Conservation (phyloP, 2,888 invertebrate species). For the Agriotes lineatus region DNA sequence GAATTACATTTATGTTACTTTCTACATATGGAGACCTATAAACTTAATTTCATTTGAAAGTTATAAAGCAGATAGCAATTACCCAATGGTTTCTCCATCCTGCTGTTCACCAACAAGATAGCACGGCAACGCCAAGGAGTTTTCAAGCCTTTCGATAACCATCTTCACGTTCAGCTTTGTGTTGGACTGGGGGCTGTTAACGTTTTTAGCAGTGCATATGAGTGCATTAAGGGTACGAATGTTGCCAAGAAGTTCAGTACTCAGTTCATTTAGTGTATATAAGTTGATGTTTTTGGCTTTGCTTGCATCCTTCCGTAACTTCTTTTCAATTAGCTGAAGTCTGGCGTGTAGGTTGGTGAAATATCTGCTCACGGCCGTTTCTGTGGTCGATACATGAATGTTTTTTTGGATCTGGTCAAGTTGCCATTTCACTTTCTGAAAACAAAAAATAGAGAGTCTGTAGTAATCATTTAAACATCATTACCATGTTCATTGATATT, state of each 20-base stretch:
- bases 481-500: no score
- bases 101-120: constrained; percentile 29
- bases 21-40: neutral
- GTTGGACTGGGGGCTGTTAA: constrained; percentile 9
- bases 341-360: constrained; percentile 68
- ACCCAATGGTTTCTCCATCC: constrained; percentile 17
- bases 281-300: constrained; percentile 28
- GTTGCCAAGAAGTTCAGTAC: constrained; percentile 28
- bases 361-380: constrained; percentile 66
- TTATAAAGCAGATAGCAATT: constrained; percentile 7
- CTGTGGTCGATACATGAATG: constrained; percentile 8
- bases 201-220: constrained; percentile 34
- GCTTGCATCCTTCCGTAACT: constrained; percentile 53
- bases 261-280: constrained; percentile 18
- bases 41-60: neutral
- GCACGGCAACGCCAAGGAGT: constrained; percentile 36
- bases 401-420: neutral
- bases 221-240: constrained; percentile 34
- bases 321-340: constrained; percentile 69
- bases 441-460: no score
- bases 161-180: constrained; percentile 41
- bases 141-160: constrained; percentile 41
- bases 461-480: no score
- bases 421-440: constrained; percentile 49
- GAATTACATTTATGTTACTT: no score